Base-by-base conservation (phyloP, 92 coral and sea anemone genomes). In the Hydrozoanthus gracilis region DNA sequence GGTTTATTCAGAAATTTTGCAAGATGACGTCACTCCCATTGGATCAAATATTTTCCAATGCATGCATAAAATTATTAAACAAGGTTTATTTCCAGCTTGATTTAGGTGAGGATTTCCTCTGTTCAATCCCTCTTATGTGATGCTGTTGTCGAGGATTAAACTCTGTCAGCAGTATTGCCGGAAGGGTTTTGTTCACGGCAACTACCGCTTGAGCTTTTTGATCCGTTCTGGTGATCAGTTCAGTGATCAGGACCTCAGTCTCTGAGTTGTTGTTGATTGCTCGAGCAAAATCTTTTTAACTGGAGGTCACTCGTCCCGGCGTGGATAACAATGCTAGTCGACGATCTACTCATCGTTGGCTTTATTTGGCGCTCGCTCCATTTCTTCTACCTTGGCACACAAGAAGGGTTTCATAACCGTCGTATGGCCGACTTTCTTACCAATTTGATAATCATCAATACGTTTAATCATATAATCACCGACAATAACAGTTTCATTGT, bases 231-330 rank as follows among this genome's bases (percentile, higher is more conserved):
- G 76, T 77, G 76, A 84, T 50, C 56, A 88, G 14, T 82, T 83
- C 88, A 12, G 91, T 83, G 48, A 88, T 68, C 39, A 83, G 77
- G 17, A 83, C 79, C 60, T 71, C 73, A 9, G 91, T 73, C 3
- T 82, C 58, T 70, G 84, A 86, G 17, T 88, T 52, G 11, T 46
- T 80, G n/a, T 82, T 83, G 18, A 88, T 64, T 45, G 76, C 49
- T 73, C 88, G 83, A 46, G 83, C 88, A 18, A 91, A 86, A 72
- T 80, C 89, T 67, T 83, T 35, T 17, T 77, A 15, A 56, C 64
- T 86, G 82, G 44, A 90, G 71, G 84, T 90, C 89, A 13, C 86
- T 90, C 17, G 90, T 86, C 35, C 87, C 89, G 13, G 72, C 89
- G 60, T 89, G 89, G 7, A 86, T 27, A 9, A 78, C 54, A 27